These are phyloP conservation scores for Lasioglossum malachurum DNA, from an alignment of 2,888 invertebrate species.

Conservation along the genomic window DNA sequence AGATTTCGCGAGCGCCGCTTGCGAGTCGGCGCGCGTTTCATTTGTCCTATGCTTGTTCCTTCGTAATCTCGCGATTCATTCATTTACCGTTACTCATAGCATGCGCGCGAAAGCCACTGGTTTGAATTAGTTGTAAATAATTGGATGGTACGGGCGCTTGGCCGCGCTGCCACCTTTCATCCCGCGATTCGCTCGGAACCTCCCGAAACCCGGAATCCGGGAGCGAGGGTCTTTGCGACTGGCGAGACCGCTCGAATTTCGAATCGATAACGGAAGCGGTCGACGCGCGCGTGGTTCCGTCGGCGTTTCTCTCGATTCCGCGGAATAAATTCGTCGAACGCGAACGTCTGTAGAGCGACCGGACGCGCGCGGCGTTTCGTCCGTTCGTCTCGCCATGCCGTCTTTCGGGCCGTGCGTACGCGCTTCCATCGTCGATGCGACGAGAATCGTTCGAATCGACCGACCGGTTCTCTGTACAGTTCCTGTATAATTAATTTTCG, in stretches of 20 bases:
- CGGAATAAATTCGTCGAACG: neutral
- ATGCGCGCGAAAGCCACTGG: constrained; percentile 53
- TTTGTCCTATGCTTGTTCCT: constrained; percentile 20
- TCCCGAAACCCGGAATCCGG: neutral
- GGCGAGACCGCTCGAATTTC: neutral
- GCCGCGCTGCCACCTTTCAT: neutral
- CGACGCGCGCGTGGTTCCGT: neutral
- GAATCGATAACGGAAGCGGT: neutral
- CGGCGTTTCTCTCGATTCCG: neutral
- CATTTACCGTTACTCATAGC: constrained; percentile 7
- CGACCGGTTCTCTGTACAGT: constrained; percentile 65
- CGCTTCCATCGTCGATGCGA: neutral
- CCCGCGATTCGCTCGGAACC: neutral
- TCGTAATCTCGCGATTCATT: constrained; percentile 11
- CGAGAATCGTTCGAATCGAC: constrained; percentile 18
- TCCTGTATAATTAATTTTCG: constrained; percentile 69
- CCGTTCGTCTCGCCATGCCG: neutral
- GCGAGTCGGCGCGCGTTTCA: neutral
- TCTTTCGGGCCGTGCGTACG: neutral
- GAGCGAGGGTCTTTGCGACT: neutral
- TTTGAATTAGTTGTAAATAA: constrained; percentile 66
- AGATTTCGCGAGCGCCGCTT: neutral
- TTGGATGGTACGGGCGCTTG: constrained; percentile 10
- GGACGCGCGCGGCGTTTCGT: neutral
- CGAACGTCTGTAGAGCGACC: neutral